Base-by-base conservation (phyloP, 1,140 invertebrate species). In the Dendroctonus ponderosae region DNA sequence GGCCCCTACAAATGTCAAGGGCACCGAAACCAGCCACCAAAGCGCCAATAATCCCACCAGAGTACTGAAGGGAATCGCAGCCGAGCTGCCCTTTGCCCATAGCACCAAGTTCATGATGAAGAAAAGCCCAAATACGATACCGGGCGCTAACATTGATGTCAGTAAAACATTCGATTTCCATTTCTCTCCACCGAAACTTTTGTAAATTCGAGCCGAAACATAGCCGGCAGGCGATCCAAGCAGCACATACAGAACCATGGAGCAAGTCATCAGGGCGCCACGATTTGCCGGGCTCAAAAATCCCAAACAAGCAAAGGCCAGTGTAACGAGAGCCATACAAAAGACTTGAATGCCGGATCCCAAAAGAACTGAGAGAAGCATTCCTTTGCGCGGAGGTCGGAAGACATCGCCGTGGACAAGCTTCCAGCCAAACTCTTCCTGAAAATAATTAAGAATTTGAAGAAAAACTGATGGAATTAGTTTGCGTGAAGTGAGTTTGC, bases 401-500 rank as follows among this genome's bases (percentile, higher is more conserved):
- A 97, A 97, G 0, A 97, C 93, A 80, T 97, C 94, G 9, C 94
- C 95, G 77, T 97, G 94, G 3, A 97, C 94, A 46, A 99, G 81
- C 82, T 99, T 99, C 97, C 97, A 99, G 15, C 97, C 97, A 83
- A 98, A 99, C 79, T 99, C 96, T 82, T 99, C 97, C 83, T 97
- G 87, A 40, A 75, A 69, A 62, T 63, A 15, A 53, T 11, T 11
- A 4, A 14, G 44, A 14, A 14, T 26, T 26, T 26, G 3, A 26
- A 26, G 26, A 26, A 26, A 26, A 26, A 26, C 26, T 26, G 26
- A 26, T 26, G 26, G 3, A 26, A 26, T 2, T 26, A 26, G 26
- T 26, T 26, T n/a, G n/a, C n/a, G n/a, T n/a, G n/a, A n/a, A n/a
- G n/a, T n/a, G n/a, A n/a, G n/a, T n/a, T n/a, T n/a, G n/a, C n/a